Conservation (phyloP, 2,113 vertebrate genomes). For the Motacilla tschutschensis region DNA sequence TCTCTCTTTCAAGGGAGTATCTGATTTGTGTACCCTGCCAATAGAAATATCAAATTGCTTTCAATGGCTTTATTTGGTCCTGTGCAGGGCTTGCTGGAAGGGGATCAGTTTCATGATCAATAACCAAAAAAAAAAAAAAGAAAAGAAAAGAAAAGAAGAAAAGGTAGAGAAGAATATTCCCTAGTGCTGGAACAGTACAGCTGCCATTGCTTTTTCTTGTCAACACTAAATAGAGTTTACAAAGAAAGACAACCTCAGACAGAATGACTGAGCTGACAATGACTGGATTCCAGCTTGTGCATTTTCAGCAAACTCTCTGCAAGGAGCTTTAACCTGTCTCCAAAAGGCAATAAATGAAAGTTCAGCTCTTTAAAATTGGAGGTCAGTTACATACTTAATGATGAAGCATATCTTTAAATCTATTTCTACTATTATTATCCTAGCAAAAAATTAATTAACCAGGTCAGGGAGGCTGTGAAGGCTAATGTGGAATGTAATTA, state of each 20-base stretch:
- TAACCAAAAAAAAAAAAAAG: conserved; percentile 49
- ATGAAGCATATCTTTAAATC: conserved; percentile 78
- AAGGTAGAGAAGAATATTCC: conserved; percentile 30
- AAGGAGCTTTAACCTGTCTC: conserved; percentile 44
- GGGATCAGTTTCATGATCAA: conserved; percentile 82
- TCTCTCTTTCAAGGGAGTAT: conserved; percentile 66
- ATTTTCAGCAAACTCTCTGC: conserved; percentile 27
- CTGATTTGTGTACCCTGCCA: conserved; percentile 68
- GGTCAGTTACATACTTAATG: conserved; percentile 80
- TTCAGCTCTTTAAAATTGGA: conserved; percentile 75
- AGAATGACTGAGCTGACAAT: not conserved
- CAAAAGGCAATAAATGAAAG: conserved; percentile 74
- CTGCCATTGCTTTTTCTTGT: conserved; percentile 74
- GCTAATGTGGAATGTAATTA: conserved; percentile 82
- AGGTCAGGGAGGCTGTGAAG: conserved; percentile 74
- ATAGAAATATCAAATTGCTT: conserved; percentile 77
- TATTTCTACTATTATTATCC: conserved; percentile 82
- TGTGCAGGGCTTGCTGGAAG: conserved; percentile 75
- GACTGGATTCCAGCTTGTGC: not conserved
- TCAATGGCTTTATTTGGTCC: conserved; percentile 76
- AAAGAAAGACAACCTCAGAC: conserved; percentile 50
- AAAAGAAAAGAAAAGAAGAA: not conserved
- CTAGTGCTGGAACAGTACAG: conserved; percentile 72
- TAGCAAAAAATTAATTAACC: conserved; percentile 84
- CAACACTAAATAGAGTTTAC: conserved; percentile 75